Percentiles rank a stretch among this genome's conserved stretches.
These are phyloP conservation scores for Sinocyclocheilus anophthalmus DNA, from an alignment of 2,113 vertebrate genomes.

Conservation along the genomic window DNA sequence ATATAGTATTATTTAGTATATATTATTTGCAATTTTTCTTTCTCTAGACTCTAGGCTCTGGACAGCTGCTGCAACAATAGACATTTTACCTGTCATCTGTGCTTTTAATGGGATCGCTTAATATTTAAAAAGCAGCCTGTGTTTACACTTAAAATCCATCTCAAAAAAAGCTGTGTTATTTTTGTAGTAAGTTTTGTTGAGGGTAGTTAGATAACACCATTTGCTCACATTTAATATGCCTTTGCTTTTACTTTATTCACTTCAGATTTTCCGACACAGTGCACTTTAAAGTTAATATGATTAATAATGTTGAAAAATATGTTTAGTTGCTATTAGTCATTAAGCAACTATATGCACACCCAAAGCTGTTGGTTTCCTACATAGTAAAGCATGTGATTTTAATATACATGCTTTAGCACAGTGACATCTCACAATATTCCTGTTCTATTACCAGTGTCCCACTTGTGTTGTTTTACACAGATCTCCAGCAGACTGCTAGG, in stretches of 20 bases:
- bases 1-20: background rate
- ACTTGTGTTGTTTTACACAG: conserved; percentile 16
- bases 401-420: background rate
- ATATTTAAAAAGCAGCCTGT: conserved; percentile 5
- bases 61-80: background rate
- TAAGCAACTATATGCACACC: background rate
- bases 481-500: background rate
- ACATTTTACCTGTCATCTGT: conserved; percentile 16
- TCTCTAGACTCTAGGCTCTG: background rate
- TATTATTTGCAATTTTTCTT: too few species aligned
- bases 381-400: background rate
- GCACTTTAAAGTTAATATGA: background rate
- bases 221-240: background rate
- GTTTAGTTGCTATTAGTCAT: background rate
- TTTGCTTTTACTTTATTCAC: background rate
- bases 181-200: background rate
- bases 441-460: background rate
- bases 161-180: background rate
- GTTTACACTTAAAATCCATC: background rate
- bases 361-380: background rate
- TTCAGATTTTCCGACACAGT: background rate
- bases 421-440: background rate
- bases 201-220: background rate
- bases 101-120: conserved; percentile 6
- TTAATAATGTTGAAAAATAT: background rate